Evolutionary conservation across 2,113 vertebrate genomes (phyloP).

Genomic region (Tinamus guttatus): DNA sequence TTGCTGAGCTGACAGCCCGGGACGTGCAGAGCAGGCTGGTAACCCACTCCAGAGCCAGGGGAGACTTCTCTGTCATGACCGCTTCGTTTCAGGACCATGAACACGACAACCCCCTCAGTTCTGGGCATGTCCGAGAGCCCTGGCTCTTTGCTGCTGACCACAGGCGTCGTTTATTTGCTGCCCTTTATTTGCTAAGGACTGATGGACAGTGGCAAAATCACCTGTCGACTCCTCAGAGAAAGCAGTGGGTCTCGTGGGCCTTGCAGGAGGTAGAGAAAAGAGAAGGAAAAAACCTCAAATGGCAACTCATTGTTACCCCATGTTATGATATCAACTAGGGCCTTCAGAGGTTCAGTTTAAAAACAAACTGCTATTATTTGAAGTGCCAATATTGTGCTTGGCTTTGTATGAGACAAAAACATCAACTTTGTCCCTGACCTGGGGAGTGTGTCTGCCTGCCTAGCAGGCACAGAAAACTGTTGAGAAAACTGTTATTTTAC

Average conservation of each 20-base stretch:
- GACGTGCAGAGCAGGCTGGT: neutral
- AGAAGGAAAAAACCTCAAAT: neutral
- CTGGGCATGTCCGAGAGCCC: neutral
- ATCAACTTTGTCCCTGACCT: slow-evolving; percentile 53
- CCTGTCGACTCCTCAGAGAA: neutral
- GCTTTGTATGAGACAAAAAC: slow-evolving; percentile 30
- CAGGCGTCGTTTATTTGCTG: neutral
- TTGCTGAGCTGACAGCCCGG: neutral
- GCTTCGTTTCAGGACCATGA: neutral
- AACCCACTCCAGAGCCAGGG: rapidly evolving
- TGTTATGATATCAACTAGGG: neutral
- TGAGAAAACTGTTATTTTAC: slow-evolving; percentile 58
- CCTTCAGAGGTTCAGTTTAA: neutral
- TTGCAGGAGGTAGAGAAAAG: neutral
- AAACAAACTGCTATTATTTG: neutral
- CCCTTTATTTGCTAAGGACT: neutral
- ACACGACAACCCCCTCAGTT: neutral
- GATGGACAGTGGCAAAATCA: neutral
- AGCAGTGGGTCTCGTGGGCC: neutral
- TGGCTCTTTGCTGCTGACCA: neutral
- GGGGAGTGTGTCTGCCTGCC: slow-evolving; percentile 45
- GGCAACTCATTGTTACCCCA: neutral
- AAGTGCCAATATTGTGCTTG: slow-evolving; percentile 57
- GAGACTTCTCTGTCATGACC: neutral
- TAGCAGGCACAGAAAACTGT: slow-evolving; percentile 40